Base-by-base conservation (phyloP, 2,797 vertebrate genomes). In the Peromyscus melanophrys region DNA sequence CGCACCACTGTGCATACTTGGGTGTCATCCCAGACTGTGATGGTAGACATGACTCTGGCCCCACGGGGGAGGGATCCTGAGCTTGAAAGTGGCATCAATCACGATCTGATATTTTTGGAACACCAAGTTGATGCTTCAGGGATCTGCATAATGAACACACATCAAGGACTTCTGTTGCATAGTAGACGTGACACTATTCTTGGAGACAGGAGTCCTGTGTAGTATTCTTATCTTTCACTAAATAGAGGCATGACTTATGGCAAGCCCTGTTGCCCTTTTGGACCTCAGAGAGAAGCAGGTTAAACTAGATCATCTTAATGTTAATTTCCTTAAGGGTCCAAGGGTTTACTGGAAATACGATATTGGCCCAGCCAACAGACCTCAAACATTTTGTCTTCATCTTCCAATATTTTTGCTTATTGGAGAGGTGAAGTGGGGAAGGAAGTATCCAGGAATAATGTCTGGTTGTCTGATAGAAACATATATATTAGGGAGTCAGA, bases 71-170 rank as follows among this genome's bases (percentile, higher is more conserved):
- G 21, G 46, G 61, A 86, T 80, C 40, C 55, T 80, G 75, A 86
- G 71, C 55, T 63, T 63, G 25, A 75, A 95, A 89, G 94, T 81
- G 95, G 29, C 75, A 71, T 59, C 82, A 92, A 76, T 77, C 91
- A 90, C 9, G 40, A 63, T 21, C 63, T 43, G 84, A 92, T 96
- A 94, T 95, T 96, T 95, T 90, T 89, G 78, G 82, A 94, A 71
- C 19, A 29, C 46, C 76, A 69, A 90, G 65, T 52, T 75, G 73
- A 95, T 61, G 88, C 57, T 92, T 87, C 86, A 25, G 90, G 27
- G n/a, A 49, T 95, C 94, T 97, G 19, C 29, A 40, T 75, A 93
- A 88, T 61, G 65, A 84, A 27, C 27, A 11, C 11, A 12, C 63
- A 34, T 31, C 21, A 73, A 37, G 52, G 77, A 34, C 9, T 81